Evolutionary conservation across 1,140 invertebrate genomes (phyloP), one percentile per base, ranked within the genome.

Genomic region (Sinella curviseta): DNA sequence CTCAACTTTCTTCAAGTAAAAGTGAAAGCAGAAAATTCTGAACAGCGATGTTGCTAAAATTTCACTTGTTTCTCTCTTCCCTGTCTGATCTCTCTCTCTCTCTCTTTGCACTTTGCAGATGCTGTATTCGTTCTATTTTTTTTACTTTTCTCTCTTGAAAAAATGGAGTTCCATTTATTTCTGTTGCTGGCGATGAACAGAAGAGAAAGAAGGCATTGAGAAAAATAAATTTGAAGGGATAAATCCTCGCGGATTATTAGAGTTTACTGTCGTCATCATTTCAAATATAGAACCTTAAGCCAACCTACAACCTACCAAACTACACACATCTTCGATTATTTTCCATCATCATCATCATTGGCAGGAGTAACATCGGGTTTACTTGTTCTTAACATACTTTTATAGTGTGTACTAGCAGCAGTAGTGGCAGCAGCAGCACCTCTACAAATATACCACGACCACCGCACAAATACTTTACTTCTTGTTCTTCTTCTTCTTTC

Each of bases 251-350:
- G 65, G 65, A 70, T 70, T 70, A 70, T 70, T 65, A 65, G 57
- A 70, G 65, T 70, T 70, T 70, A 30, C 65, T 70, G 65, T 70
- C 65, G 65, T 70, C 65, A 70, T 70, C 65, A 70, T 70, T 70
- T 70, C 65, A 70, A 70, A 70, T 48, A 48, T 48, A 48, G 20
- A 70, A 60, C 57, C 57, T 60, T n/a, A 48, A 48, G 39, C 39
- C 57, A 14, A 4, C 14, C 14, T n/a, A 65, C 8, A 65, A 65
- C 57, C 57, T 65, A 17, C 24, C 24, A 14, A 65, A 65, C 57
- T 26, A 65, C 16, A n/a, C 24, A 48, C 39, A 20, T 12, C 65
- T 70, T 70, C 31, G 65, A 70, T 70, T 70, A 31, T 70, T 70
- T 70, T 33, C 24, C 65, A 31, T 70, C 65, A 8, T n/a, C 24